These are phyloP conservation scores for Aphelinus atriplicis DNA, from an alignment of 1,140 invertebrate genomes.

Conservation along the genomic window DNA sequence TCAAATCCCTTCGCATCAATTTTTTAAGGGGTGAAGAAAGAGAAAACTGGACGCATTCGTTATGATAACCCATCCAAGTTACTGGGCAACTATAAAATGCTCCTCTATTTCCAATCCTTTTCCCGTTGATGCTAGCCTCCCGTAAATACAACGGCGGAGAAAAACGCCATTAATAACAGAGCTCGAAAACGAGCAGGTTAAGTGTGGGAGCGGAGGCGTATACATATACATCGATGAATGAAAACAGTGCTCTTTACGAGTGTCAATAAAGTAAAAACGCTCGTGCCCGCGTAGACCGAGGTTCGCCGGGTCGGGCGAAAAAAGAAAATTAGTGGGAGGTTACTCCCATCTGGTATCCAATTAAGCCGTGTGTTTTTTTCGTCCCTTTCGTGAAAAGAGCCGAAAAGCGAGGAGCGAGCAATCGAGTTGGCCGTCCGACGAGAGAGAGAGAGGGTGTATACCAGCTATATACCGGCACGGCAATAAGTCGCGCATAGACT, in stretches of 20 bases:
- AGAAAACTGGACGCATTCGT: no score
- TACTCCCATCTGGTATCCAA: slow-evolving; percentile 34
- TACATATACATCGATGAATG: slow-evolving; percentile 12
- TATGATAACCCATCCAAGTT: no score
- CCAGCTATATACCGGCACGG: background rate
- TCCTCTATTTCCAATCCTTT: no score
- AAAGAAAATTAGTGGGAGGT: slow-evolving; percentile 40
- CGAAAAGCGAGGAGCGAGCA: slow-evolving; percentile 19
- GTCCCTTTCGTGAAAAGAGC: slow-evolving; percentile 12
- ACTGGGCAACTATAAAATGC: no score
- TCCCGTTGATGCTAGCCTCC: no score
- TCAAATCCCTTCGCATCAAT: no score
- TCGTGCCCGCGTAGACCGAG: no score
- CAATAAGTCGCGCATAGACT: slow-evolving; percentile 44
- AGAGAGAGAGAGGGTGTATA: background rate
- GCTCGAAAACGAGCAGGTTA: slow-evolving; percentile 20
- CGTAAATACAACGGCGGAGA: no score
- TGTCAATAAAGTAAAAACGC: slow-evolving; percentile 35
- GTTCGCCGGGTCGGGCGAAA: slow-evolving; percentile 4
- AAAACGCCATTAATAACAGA: background rate
- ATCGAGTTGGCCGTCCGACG: background rate
- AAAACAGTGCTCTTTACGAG: slow-evolving; percentile 31
- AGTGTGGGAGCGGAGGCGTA: no score
- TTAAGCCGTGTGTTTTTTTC: slow-evolving; percentile 35
- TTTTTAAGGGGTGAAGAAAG: no score